Conservation (phyloP, 2,888 invertebrate genomes). For the Podabrus alpinus region DNA sequence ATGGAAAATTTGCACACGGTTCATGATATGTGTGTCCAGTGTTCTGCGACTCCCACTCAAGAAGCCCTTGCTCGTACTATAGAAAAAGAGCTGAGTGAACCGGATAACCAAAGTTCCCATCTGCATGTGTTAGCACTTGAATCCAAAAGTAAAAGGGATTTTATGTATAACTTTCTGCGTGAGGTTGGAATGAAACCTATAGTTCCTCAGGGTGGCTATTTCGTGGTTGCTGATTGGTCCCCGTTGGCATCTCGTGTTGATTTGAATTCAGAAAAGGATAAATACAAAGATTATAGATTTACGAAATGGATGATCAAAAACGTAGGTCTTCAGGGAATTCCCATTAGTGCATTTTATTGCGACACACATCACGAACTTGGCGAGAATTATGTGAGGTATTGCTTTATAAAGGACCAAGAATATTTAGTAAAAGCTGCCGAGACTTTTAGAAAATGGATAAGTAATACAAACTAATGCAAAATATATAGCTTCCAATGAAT, state of each 20-base stretch:
- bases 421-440: slow-evolving; percentile 69
- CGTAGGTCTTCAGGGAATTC: slow-evolving; percentile 90
- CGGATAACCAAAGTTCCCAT: slow-evolving; percentile 79
- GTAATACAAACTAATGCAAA: slow-evolving; percentile 59
- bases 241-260: slow-evolving; percentile 71
- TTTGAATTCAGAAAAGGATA: slow-evolving; percentile 70
- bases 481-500: neutral
- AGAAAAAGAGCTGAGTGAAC: slow-evolving; percentile 77
- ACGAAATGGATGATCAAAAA: slow-evolving; percentile 95
- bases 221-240: slow-evolving; percentile 93
- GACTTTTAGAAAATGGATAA: slow-evolving; percentile 65
- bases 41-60: slow-evolving; percentile 86
- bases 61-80: slow-evolving; percentile 90
- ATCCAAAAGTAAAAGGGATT: slow-evolving; percentile 78
- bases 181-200: slow-evolving; percentile 89
- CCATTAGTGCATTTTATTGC: slow-evolving; percentile 92
- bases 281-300: slow-evolving; percentile 85
- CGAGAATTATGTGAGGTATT: slow-evolving; percentile 87
- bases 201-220: slow-evolving; percentile 96
- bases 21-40: slow-evolving; percentile 94
- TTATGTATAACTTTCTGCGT: slow-evolving; percentile 71
- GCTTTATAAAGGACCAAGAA: slow-evolving; percentile 76
- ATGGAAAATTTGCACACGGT: slow-evolving; percentile 82
- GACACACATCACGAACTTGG: slow-evolving; percentile 76
- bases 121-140: slow-evolving; percentile 76